Conservation (phyloP, 2,888 invertebrate species). For the Drosophila greeni region DNA sequence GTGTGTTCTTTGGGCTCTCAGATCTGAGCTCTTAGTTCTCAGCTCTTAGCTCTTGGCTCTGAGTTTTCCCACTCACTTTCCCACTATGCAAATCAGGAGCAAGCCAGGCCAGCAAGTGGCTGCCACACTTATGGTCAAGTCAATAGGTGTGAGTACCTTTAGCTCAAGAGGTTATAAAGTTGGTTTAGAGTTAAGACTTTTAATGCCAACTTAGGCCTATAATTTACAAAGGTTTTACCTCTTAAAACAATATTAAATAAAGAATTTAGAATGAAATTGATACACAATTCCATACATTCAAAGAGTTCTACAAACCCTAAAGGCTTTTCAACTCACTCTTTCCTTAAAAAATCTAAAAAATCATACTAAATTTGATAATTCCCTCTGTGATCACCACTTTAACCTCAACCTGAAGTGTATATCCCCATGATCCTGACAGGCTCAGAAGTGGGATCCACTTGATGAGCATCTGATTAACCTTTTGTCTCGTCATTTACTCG, state of each 20-base stretch:
- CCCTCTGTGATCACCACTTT: neutral
- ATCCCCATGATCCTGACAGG: constrained; percentile 8
- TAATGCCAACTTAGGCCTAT: neutral
- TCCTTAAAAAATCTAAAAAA: too few relatives aligned
- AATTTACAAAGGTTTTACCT: neutral
- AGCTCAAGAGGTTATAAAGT: neutral
- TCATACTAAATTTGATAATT: too few relatives aligned
- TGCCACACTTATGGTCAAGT: neutral
- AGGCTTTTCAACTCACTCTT: fast-evolving
- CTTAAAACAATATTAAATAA: neutral
- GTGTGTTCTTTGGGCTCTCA: constrained; percentile 15
- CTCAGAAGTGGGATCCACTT: neutral
- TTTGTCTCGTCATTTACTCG: constrained; percentile 39
- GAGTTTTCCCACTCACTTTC: constrained; percentile 24
- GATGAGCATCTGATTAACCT: constrained; percentile 52
- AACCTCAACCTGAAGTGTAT: neutral
- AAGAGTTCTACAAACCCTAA: too few relatives aligned
- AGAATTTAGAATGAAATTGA: neutral
- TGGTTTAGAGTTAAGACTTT: neutral
- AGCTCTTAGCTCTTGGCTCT: constrained; percentile 22
- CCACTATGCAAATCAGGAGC: constrained; percentile 30
- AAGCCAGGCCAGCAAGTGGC: constrained; percentile 20
- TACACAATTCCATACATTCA: neutral
- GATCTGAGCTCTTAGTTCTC: constrained; percentile 9
- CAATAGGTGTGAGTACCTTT: too few relatives aligned